These are phyloP conservation scores for Trididemnum miniatum DNA, from an alignment of 23 tunicate species.

Conservation along the genomic window DNA sequence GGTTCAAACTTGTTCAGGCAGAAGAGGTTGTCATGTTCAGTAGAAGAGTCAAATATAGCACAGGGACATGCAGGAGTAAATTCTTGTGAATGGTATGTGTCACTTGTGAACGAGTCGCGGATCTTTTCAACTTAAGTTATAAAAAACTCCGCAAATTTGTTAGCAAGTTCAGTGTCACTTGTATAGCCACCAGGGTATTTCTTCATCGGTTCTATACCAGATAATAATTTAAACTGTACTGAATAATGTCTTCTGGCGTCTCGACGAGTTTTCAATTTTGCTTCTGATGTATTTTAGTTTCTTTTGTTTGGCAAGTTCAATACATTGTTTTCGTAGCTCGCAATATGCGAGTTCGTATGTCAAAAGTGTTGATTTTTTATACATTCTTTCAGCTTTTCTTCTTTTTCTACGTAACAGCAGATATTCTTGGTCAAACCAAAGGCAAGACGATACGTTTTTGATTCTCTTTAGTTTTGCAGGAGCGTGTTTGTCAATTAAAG, in stretches of 20 bases:
- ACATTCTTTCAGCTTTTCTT: not conserved
- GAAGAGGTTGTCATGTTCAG: not conserved
- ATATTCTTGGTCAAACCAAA: not conserved
- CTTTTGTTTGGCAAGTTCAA: not conserved
- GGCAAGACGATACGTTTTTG: not conserved
- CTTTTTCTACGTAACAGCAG: not conserved
- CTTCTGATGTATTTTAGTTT: not conserved
- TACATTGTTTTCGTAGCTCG: not conserved
- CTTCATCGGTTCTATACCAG: not conserved
- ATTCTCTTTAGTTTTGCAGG: not conserved
- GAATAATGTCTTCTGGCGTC: not conserved
- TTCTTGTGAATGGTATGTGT: not conserved
- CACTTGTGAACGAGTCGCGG: not conserved
- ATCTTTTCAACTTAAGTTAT: not conserved
- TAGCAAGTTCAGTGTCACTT: not conserved
- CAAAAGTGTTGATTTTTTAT: not conserved
- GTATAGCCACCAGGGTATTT: not conserved
- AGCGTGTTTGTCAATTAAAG: not conserved
- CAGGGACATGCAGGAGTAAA: not conserved
- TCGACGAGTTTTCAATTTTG: not conserved
- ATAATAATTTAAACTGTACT: not conserved
- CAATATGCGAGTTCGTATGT: not conserved
- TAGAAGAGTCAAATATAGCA: not conserved
- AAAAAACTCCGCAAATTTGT: not conserved
- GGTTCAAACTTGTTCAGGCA: not conserved